phyloP scores from a whole-genome alignment of 2,113 vertebrate genomes.

The Melanotaenia duboulayi region DNA sequence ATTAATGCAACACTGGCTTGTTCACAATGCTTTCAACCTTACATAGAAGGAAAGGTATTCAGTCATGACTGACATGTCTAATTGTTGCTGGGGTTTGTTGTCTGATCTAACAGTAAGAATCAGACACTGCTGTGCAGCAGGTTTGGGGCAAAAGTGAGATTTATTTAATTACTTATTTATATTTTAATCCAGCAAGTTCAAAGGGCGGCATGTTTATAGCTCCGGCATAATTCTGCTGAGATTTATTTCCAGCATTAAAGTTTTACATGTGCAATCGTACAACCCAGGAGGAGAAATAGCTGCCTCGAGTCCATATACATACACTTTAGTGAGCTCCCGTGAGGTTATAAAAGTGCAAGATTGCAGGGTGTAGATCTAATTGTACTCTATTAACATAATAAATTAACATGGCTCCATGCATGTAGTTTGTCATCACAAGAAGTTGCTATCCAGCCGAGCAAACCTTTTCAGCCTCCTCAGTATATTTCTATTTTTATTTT shows the following conservation, averaged over 20 bases:
- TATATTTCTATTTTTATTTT: constrained; percentile 7
- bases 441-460: constrained; percentile 33
- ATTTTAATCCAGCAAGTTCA: constrained; percentile 1
- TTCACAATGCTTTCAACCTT: constrained; percentile 10
- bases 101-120: constrained; percentile 11
- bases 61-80: constrained; percentile 25
- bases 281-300: constrained; percentile 15
- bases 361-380: constrained; percentile 40
- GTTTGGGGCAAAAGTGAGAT: background rate
- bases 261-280: constrained; percentile 24
- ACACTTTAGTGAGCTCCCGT: constrained; percentile 40
- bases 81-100: background rate
- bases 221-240: background rate
- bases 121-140: background rate
- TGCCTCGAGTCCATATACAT: constrained; percentile 5
- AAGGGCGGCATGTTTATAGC: background rate
- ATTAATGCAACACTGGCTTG: constrained; percentile 38
- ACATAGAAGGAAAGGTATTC: constrained; percentile 4
- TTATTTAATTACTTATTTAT: background rate
- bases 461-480: constrained; percentile 16
- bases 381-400: constrained; percentile 50
- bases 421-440: constrained; percentile 56
- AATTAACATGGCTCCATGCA: constrained; percentile 33
- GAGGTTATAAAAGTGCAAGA: constrained; percentile 47
- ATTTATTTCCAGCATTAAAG: constrained; percentile 37